Conservation (phyloP, 2,113 vertebrate genomes). For the Chionomys nivalis region DNA sequence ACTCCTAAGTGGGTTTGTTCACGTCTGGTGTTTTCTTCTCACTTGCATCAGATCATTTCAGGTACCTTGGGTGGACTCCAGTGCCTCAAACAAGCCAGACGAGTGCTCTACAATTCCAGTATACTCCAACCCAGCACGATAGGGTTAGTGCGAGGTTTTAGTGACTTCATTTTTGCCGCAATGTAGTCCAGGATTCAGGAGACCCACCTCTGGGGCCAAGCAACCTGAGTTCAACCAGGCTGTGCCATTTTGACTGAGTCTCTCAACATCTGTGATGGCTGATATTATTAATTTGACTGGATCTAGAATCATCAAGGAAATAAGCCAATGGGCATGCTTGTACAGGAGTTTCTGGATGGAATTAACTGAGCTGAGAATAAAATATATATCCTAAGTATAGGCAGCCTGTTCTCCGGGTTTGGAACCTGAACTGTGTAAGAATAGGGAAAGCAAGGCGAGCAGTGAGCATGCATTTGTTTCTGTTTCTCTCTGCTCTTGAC, state of each 20-base stretch:
- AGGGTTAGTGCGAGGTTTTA: background rate
- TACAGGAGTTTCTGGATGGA: background rate
- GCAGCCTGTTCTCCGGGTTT: background rate
- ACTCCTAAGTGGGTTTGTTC: no score
- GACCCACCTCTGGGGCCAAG: fast-evolving
- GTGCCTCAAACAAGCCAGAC: background rate
- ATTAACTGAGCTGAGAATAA: background rate
- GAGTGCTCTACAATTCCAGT: background rate
- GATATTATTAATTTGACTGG: background rate
- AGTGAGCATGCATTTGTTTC: background rate
- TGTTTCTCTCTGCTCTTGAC: background rate
- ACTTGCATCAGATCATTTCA: no score
- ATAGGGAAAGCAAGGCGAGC: fast-evolving
- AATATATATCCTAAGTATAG: background rate
- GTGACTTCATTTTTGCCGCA: background rate
- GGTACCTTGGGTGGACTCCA: background rate
- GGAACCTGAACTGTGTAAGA: background rate
- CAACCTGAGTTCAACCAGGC: background rate
- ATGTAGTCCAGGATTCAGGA: fast-evolving
- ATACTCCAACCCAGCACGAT: no score
- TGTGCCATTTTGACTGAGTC: background rate
- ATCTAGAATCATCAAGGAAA: background rate
- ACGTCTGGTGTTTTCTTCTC: no score
- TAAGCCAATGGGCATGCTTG: background rate
- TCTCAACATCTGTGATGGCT: background rate